Conservation (phyloP, 2,113 vertebrate species). For the Bagarius yarrelli region DNA sequence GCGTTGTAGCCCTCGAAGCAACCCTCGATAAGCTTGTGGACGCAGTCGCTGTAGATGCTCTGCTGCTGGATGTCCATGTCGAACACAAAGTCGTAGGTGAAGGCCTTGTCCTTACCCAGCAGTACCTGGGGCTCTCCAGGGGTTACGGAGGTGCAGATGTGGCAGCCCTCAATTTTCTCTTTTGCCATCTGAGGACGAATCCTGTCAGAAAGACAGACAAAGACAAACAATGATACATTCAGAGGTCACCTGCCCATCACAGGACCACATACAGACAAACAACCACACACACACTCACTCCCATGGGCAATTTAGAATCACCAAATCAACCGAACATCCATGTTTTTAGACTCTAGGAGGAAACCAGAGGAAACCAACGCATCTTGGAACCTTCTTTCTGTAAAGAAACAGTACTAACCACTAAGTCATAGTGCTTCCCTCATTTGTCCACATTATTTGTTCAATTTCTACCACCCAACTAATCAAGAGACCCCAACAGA, state of each 20-base stretch:
- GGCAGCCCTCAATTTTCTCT: slow-evolving; percentile 97
- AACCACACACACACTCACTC: no score
- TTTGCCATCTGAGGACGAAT: slow-evolving; percentile 97
- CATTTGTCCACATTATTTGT: background rate
- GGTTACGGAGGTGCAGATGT: slow-evolving; percentile 91
- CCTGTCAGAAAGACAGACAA: slow-evolving; percentile 62
- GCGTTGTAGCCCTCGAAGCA: slow-evolving; percentile 97
- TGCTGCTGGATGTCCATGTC: slow-evolving; percentile 87
- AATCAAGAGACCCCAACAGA: no score
- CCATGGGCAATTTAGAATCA: no score
- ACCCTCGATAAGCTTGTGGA: slow-evolving; percentile 90
- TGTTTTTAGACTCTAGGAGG: no score
- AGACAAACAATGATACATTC: background rate
- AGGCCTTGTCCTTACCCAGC: slow-evolving; percentile 97
- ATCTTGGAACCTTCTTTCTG: no score
- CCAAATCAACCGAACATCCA: no score
- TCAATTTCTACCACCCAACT: background rate
- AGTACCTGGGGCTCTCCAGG: slow-evolving; percentile 92
- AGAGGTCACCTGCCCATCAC: no score
- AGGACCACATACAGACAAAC: no score
- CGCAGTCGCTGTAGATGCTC: slow-evolving; percentile 79
- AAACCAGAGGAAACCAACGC: no score
- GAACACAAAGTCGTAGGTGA: slow-evolving; percentile 96
- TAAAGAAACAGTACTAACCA: no score
- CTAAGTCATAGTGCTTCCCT: no score